phyloP scores from a whole-genome alignment of 2,797 vertebrate species.

The Dicrostonyx torquatus region DNA sequence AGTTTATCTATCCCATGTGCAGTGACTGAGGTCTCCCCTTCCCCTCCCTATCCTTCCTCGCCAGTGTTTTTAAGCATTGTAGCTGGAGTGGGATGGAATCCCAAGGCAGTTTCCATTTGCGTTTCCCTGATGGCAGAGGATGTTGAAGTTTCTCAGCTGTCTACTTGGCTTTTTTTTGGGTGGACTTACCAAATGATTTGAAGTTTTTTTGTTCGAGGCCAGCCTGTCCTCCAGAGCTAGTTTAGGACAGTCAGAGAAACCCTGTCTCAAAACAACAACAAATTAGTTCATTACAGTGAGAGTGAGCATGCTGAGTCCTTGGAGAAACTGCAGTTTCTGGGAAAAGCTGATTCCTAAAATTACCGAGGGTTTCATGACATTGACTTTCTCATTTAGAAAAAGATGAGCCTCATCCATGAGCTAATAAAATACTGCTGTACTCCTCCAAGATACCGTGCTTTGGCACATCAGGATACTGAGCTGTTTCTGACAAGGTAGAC shows the following conservation, averaged over 20 bases:
- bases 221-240: neutral
- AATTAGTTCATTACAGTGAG: neutral
- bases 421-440: neutral
- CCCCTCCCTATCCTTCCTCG: neutral
- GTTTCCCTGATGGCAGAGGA: neutral
- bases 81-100: neutral
- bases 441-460: neutral
- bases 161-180: neutral
- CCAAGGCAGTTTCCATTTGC: neutral
- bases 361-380: constrained; percentile 8
- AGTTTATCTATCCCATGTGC: neutral
- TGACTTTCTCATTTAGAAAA: constrained; percentile 11
- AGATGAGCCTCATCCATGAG: neutral
- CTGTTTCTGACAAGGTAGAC: constrained; percentile 3
- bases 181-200: neutral
- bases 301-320: neutral
- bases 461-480: neutral
- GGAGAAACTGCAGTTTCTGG: constrained; percentile 30
- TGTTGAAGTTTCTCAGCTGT: neutral
- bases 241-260: neutral
- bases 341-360: constrained; percentile 16
- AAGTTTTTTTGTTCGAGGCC: neutral
- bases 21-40: neutral
- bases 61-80: neutral
- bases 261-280: neutral